Evolutionary conservation across 2,888 invertebrate genomes (phyloP).

Genomic region (Pheosia tremula): DNA sequence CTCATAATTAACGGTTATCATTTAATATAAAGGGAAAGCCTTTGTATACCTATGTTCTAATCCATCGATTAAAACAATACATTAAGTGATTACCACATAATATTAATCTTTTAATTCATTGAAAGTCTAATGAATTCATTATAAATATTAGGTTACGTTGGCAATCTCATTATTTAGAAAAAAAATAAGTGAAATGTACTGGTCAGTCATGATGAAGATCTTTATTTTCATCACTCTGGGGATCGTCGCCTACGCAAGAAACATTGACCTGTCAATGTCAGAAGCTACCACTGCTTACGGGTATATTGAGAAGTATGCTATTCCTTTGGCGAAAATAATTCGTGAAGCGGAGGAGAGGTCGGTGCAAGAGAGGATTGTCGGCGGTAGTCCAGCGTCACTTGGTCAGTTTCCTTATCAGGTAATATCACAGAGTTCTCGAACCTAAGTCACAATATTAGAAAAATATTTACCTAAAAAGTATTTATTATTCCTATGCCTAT

Average conservation of each 20-base stretch:
- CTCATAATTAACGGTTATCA: background rate
- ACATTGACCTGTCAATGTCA: conserved; percentile 12
- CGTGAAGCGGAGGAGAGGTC: conserved; percentile 9
- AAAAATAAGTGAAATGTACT: too few relatives aligned
- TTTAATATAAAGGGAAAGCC: background rate
- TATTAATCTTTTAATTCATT: background rate
- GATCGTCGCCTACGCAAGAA: conserved; percentile 23
- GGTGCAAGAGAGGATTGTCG: background rate
- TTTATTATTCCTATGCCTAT: too few relatives aligned
- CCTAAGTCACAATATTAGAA: too few relatives aligned
- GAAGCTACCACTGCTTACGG: conserved; percentile 35
- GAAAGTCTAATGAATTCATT: background rate
- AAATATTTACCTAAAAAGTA: too few relatives aligned
- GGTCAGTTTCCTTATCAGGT: conserved; percentile 34
- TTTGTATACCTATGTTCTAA: background rate
- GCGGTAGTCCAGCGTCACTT: conserved; percentile 5
- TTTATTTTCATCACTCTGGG: conserved; percentile 27
- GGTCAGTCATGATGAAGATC: conserved; percentile 19
- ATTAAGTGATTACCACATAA: too few relatives aligned
- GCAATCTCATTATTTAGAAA: too few relatives aligned
- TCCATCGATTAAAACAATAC: too few relatives aligned
- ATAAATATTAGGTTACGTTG: background rate
- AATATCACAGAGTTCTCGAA: background rate
- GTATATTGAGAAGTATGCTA: conserved; percentile 33
- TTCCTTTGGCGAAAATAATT: conserved; percentile 36